A percentile compares a stretch with the other conserved stretches of the same genome.
Conservation (phyloP, 2,113 vertebrate species). For the Gymnarchus niloticus region DNA sequence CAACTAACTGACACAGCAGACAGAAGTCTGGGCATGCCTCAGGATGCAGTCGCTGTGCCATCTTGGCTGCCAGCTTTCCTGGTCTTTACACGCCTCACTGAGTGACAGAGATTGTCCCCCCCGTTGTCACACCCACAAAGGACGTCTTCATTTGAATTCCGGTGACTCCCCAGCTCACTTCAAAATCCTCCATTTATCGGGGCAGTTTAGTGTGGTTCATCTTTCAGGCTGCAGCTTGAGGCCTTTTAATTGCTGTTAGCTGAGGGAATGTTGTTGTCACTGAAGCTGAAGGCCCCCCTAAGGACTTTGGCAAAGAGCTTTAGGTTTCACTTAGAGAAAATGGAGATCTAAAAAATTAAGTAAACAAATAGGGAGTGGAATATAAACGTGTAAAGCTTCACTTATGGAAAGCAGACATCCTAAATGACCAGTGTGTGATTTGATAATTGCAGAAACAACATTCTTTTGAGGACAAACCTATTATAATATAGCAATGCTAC, state of each 20-base stretch:
- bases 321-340: not conserved
- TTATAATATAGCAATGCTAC: too few species aligned
- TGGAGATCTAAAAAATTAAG: slow-evolving; percentile 18
- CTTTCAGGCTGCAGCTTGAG: slow-evolving; percentile 38
- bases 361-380: slow-evolving; percentile 18
- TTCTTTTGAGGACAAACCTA: not conserved
- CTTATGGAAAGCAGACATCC: not conserved
- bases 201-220: slow-evolving; percentile 44
- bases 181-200: slow-evolving; percentile 53
- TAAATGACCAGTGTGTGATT: not conserved
- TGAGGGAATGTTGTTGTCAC: slow-evolving; percentile 45
- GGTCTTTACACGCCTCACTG: slow-evolving; percentile 50
- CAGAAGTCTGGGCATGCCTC: slow-evolving; percentile 41
- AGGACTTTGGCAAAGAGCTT: not conserved
- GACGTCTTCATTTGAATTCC: slow-evolving; percentile 67
- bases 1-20: slow-evolving; percentile 44
- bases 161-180: slow-evolving; percentile 36
- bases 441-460: not conserved
- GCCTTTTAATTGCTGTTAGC: slow-evolving; percentile 35
- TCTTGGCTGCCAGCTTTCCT: slow-evolving; percentile 43
- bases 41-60: slow-evolving; percentile 46
- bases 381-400: not conserved
- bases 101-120: slow-evolving; percentile 48
- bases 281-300: slow-evolving; percentile 30
- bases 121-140: slow-evolving; percentile 61